These are phyloP conservation scores for Centropus unirufus DNA, from an alignment of 2,113 vertebrate species.

Conservation along the genomic window DNA sequence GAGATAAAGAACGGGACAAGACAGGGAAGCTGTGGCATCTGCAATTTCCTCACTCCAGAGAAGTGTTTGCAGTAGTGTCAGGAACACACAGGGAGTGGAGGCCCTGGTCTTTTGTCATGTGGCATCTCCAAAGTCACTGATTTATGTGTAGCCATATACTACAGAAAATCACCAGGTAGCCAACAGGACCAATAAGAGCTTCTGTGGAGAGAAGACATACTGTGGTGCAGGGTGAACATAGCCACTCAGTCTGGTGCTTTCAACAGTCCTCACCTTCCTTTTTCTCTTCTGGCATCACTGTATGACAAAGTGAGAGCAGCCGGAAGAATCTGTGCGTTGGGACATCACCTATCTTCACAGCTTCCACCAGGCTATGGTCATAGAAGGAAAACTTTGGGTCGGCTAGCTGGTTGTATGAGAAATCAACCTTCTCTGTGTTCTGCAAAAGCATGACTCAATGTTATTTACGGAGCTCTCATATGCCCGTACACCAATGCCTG, in stretches of 20 bases:
- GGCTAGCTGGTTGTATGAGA: conserved; percentile 87
- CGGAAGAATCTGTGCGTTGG: conserved; percentile 86
- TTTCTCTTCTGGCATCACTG: conserved; percentile 94
- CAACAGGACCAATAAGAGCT: background rate
- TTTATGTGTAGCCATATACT: background rate
- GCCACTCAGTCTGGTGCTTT: background rate
- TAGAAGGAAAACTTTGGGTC: conserved; percentile 91
- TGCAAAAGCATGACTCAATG: conserved; percentile 49
- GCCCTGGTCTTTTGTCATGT: background rate
- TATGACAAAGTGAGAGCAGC: conserved; percentile 91
- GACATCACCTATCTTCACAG: conserved; percentile 73
- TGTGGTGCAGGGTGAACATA: background rate
- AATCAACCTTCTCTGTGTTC: conserved; percentile 86
- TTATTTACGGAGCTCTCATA: background rate
- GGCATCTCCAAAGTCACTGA: background rate
- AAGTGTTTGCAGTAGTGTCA: background rate
- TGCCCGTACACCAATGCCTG: background rate
- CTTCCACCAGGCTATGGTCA: conserved; percentile 86
- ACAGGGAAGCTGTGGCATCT: background rate
- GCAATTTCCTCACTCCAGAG: background rate
- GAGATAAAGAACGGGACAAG: background rate
- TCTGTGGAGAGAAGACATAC: conserved; percentile 11
- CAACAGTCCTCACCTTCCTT: conserved; percentile 80
- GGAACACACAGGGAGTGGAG: background rate
- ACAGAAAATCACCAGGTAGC: conserved; percentile 10